phyloP scores from a whole-genome alignment of 1,140 invertebrate species.

The Pollicipes pollicipes region DNA sequence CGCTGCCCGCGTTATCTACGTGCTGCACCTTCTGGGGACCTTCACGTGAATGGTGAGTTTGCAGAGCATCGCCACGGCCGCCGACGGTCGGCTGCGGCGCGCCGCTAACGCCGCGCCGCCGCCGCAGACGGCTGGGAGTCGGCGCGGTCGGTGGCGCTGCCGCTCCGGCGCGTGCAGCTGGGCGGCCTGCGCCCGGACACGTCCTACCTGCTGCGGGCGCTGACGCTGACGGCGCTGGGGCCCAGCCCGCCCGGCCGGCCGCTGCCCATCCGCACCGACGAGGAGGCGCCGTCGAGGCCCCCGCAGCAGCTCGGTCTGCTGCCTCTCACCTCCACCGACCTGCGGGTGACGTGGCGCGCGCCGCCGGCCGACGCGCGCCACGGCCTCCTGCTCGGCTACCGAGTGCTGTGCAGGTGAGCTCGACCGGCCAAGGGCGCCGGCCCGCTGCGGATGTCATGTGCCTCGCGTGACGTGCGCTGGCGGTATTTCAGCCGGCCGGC shows the following conservation, averaged over 20 bases:
- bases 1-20: no score
- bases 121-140: not conserved
- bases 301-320: conserved; percentile 48
- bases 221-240: conserved; percentile 21
- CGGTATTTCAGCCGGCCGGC: no score
- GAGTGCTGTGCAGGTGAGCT: conserved; percentile 32
- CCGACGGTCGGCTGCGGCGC: no score
- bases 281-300: conserved; percentile 42
- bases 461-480: no score
- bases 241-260: conserved; percentile 22
- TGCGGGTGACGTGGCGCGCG: conserved; percentile 56
- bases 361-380: conserved; percentile 46
- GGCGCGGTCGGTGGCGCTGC: not conserved
- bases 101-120: not conserved
- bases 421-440: no score
- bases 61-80: no score
- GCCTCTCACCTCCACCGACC: conserved; percentile 51
- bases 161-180: not conserved
- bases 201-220: not conserved
- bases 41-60: no score
- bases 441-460: no score
- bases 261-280: conserved; percentile 15
- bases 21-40: no score
- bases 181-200: not conserved
- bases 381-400: conserved; percentile 52